Percentiles rank a stretch among this genome's conserved stretches.
These are phyloP conservation scores for Perccottus glenii DNA, from an alignment of 2,113 vertebrate genomes.

Conservation along the genomic window DNA sequence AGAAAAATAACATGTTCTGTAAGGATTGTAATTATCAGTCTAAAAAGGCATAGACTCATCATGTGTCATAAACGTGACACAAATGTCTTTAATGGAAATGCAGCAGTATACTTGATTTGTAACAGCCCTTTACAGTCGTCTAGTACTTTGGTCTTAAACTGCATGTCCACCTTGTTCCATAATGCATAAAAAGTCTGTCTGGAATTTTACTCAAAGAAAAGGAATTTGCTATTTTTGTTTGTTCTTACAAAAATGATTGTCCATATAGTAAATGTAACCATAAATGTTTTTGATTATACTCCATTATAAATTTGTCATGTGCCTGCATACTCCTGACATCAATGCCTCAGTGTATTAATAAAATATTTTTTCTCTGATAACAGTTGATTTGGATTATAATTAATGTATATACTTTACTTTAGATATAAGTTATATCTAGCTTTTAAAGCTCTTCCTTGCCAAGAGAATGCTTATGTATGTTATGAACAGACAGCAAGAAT, in stretches of 20 bases:
- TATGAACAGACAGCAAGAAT: too few species aligned
- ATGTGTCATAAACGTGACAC: conserved; percentile 36
- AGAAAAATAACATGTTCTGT: conserved; percentile 34
- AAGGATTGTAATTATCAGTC: conserved; percentile 41
- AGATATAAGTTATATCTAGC: background rate
- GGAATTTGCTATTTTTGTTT: conserved; percentile 49
- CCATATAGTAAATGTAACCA: conserved; percentile 55
- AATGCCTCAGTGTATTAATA: conserved; percentile 68
- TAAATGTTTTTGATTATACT: conserved; percentile 64
- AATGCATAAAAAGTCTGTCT: conserved; percentile 57
- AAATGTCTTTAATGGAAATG: conserved; percentile 53
- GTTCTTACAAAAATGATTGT: conserved; percentile 47
- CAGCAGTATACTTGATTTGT: conserved; percentile 42
- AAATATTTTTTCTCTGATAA: conserved; percentile 64
- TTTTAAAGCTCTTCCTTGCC: too few species aligned
- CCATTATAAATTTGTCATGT: conserved; percentile 65
- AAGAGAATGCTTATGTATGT: too few species aligned
- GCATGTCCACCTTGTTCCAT: conserved; percentile 59
- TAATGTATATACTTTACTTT: background rate
- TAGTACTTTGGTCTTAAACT: conserved; percentile 51
- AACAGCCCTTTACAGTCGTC: conserved; percentile 56
- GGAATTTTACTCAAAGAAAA: conserved; percentile 42
- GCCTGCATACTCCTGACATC: conserved; percentile 69
- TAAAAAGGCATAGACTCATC: conserved; percentile 35
- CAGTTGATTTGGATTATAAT: conserved; percentile 15